Evolutionary conservation across 2,797 vertebrate genomes (phyloP), one percentile per base, ranked within the genome.

Genomic region (Enteromius argenteus): DNA sequence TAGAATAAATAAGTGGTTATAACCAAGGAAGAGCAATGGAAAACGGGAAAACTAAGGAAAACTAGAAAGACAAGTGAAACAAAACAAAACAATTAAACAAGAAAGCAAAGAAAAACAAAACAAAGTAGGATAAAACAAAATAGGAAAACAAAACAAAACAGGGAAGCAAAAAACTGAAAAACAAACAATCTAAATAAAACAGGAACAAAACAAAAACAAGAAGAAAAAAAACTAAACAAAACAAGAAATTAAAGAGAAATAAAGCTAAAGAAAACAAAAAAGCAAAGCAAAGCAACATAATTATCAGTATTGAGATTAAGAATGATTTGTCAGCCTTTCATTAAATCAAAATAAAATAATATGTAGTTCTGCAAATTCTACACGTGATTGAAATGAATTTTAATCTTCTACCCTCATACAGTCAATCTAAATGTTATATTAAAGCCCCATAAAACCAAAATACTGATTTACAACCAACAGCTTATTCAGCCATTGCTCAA

Each of bases 381-480:
- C 44, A 3, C 23, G n/a, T 71, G 1, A 32, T 8, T 17, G 15
- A 19, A 68, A 23, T 37, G 1, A 5, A 49, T 2, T 8, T 30
- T 30, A 30, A 19, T 30, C 44, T 19, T 19, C 2, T 21, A n/a
- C 19, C 19, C 1, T 35, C 15, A 21, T 21, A 53, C 19, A 1
- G 51, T 44, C 62, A 78, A 42, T 64, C 15, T 44, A 1, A 17
- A 23, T 23, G 39, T 7, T 56, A 15, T 62, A 30, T 17, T 53
- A 56, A 11, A 80, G 19, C 15, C 21, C 19, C 11, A 67, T 56
- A 56, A 80, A 80, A 39, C 5, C n/a, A 69, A 80, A 8, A 37
- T 35, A 15, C 49, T 76, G 15, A 77, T 44, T 80, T 72, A 84
- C 49, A 82, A 32, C 69, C 49, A 37, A 58, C 21, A 73, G 3